Conservation (phyloP, 2,113 vertebrate genomes). For the Entomyzon cyanotis region DNA sequence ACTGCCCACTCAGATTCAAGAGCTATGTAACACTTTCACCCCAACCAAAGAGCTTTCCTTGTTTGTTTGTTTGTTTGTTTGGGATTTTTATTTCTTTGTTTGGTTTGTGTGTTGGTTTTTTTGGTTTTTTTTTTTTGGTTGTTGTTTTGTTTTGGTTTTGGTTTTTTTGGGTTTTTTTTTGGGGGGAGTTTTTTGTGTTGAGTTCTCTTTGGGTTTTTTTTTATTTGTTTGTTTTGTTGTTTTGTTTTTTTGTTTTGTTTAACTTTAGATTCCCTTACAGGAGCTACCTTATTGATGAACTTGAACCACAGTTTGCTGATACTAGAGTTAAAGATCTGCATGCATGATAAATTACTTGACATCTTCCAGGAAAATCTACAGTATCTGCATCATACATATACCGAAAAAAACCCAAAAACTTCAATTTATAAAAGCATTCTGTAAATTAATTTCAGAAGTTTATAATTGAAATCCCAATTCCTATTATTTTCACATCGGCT, state of each 20-base stretch:
- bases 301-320: not conserved
- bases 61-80: accelerated
- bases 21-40: not conserved
- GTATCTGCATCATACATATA: not conserved
- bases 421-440: not conserved
- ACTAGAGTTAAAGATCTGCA: not conserved
- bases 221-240: too few relatives aligned
- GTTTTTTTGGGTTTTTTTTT: too few relatives aligned
- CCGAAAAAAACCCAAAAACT: not conserved
- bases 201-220: too few relatives aligned
- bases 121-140: not conserved
- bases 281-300: not conserved
- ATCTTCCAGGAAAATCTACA: not conserved
- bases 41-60: not conserved
- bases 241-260: not conserved
- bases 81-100: not conserved
- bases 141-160: too few relatives aligned
- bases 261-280: not conserved
- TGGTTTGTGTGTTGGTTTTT: too few relatives aligned
- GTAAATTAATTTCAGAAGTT: not conserved
- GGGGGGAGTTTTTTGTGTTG: too few relatives aligned
- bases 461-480: not conserved
- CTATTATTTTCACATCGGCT: not conserved
- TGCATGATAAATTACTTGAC: not conserved
- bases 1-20: not conserved